Percentiles rank a stretch among this genome's conserved stretches.
These are phyloP conservation scores for Carcina quercana DNA, from an alignment of 2,888 invertebrate genomes.

Conservation along the genomic window DNA sequence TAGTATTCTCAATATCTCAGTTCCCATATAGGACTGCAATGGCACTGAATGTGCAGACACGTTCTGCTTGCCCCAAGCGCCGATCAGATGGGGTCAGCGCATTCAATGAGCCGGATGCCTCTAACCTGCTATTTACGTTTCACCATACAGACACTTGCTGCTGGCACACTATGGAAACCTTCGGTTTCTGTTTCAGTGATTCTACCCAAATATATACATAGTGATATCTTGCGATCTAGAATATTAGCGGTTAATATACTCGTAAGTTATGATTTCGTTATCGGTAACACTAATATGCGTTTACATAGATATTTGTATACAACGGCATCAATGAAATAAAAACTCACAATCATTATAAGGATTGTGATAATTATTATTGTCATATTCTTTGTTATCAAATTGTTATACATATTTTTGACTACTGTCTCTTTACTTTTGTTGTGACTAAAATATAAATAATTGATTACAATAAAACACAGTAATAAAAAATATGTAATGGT, in stretches of 20 bases:
- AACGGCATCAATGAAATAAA: too few species aligned
- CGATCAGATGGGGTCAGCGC: conserved; percentile 73
- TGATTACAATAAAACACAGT: too few species aligned
- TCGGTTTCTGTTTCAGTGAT: conserved; percentile 27
- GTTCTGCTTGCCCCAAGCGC: conserved; percentile 42
- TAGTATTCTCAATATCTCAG: conserved; percentile 10
- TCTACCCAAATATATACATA: conserved; percentile 1
- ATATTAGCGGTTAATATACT: background rate
- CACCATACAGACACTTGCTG: conserved; percentile 63
- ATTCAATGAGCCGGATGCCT: conserved; percentile 72
- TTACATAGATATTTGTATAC: background rate
- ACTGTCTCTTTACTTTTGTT: too few species aligned
- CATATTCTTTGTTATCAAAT: too few species aligned
- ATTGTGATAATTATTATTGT: too few species aligned
- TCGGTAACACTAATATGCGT: background rate
- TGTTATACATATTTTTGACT: too few species aligned
- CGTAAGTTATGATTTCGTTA: background rate
- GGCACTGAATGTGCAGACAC: conserved; percentile 43
- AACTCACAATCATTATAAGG: background rate
- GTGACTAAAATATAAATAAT: too few species aligned
- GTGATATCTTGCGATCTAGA: background rate
- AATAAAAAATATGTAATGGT: too few species aligned
- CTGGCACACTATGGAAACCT: conserved; percentile 65
- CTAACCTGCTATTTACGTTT: conserved; percentile 70
- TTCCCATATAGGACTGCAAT: conserved; percentile 22